Percentiles rank a stretch among this genome's conserved stretches.
phyloP scores from a whole-genome alignment of 2,113 vertebrate species.

The Colaptes auratus region DNA sequence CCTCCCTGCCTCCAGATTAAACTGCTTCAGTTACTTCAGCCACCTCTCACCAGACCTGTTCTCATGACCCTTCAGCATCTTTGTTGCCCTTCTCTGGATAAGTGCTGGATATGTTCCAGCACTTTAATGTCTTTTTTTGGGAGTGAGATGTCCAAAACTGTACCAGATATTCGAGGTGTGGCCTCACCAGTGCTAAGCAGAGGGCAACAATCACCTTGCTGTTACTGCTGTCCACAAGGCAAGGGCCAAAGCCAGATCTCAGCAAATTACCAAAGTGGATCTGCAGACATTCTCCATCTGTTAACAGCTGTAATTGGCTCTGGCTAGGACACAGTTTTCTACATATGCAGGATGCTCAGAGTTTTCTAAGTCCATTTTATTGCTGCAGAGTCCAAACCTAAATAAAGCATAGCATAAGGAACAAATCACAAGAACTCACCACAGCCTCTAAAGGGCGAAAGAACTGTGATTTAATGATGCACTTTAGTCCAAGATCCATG shows the following conservation, averaged over 20 bases:
- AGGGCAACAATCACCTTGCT: no score
- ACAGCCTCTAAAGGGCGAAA: neutral
- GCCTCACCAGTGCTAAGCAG: no score
- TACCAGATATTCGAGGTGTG: no score
- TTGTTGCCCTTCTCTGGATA: no score
- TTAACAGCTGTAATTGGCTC: neutral
- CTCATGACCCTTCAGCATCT: no score
- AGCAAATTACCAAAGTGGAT: neutral
- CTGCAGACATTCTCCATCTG: neutral
- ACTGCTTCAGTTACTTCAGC: no score
- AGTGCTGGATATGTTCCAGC: no score
- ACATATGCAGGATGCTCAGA: neutral
- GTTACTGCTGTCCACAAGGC: no score
- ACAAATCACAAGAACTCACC: neutral
- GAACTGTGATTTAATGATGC: neutral
- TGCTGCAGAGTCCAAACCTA: neutral
- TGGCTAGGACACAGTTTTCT: neutral
- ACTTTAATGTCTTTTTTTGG: no score
- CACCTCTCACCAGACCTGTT: no score
- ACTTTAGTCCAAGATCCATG: neutral
- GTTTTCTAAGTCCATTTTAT: neutral
- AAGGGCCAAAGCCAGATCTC: neutral
- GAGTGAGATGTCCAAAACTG: no score
- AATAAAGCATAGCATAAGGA: neutral
- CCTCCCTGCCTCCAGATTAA: no score